These are phyloP conservation scores for Anagrus nilaparvatae DNA, from an alignment of 1,140 invertebrate genomes.

Conservation along the genomic window DNA sequence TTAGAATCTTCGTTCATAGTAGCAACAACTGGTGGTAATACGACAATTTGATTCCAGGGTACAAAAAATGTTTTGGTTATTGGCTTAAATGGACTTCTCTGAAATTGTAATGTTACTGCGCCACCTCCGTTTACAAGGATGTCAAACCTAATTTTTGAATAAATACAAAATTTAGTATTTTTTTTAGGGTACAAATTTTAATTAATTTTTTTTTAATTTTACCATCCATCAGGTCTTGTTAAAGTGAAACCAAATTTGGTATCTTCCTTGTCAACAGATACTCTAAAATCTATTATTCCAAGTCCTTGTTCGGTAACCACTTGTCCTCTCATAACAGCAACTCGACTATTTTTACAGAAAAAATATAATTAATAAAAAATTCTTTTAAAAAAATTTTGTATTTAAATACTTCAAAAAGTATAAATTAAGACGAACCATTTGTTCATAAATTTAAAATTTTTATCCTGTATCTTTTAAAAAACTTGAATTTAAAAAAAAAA, in stretches of 20 bases:
- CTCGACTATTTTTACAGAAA: constrained; percentile 88
- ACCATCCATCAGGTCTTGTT: constrained; percentile 89
- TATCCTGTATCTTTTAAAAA: no score
- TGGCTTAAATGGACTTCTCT: constrained; percentile 81
- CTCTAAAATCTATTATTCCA: constrained; percentile 90
- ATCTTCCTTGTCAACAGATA: constrained; percentile 90
- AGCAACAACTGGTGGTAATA: constrained; percentile 78
- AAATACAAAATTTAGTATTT: constrained; percentile 12
- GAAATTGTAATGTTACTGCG: constrained; percentile 94
- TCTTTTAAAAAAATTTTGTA: no score
- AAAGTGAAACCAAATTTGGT: constrained; percentile 86
- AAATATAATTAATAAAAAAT: no score
- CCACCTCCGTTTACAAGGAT: constrained; percentile 96
- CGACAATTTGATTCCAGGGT: constrained; percentile 92
- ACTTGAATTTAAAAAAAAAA: no score
- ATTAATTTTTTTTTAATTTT: constrained; percentile 16
- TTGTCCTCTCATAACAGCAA: constrained; percentile 95
- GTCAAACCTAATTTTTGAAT: constrained; percentile 97
- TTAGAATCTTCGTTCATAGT: constrained; percentile 66
- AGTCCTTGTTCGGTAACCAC: constrained; percentile 87
- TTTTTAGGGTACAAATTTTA: not conserved
- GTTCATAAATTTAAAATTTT: no score
- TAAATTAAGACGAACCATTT: no score
- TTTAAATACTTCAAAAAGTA: no score
- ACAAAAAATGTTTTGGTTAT: constrained; percentile 81